Conservation (phyloP, 2,888 invertebrate genomes). For the Nebria salina region DNA sequence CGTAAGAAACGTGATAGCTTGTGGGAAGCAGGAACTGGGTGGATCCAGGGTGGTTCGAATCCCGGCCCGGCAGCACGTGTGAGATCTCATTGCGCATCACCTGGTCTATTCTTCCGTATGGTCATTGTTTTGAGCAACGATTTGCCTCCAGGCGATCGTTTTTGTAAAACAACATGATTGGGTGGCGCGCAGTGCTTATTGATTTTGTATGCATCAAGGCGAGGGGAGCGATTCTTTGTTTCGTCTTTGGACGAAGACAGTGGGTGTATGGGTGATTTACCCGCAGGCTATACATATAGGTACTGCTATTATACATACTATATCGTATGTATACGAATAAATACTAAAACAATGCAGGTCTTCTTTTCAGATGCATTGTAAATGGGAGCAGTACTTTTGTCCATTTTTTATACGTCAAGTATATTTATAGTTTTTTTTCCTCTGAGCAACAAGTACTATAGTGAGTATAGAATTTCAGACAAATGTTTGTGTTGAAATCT, state of each 20-base stretch:
- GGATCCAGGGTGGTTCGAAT: conserved; percentile 53
- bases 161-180: conserved; percentile 2
- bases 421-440: too few species aligned
- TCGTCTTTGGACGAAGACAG: conserved; percentile 12
- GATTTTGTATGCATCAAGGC: conserved; percentile 6
- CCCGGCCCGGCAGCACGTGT: conserved; percentile 58
- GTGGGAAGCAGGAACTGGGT: conserved; percentile 61
- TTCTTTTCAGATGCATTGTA: neutral
- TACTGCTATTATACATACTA: neutral
- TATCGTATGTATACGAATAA: neutral
- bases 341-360: neutral
- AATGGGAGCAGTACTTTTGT: conserved; percentile 14
- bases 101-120: conserved; percentile 52
- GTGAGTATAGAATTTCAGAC: too few species aligned
- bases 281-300: too few species aligned
- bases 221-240: conserved; percentile 13
- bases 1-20: conserved; percentile 59
- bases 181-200: conserved; percentile 8
- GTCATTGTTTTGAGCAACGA: conserved; percentile 20
- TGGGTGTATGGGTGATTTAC: conserved; percentile 6
- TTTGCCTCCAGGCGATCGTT: neutral
- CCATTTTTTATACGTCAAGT: too few species aligned
- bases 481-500: too few species aligned
- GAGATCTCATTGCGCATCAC: conserved; percentile 57
- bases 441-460: too few species aligned